Base-by-base conservation (phyloP, 2,888 invertebrate species). In the Drosophila monieri region DNA sequence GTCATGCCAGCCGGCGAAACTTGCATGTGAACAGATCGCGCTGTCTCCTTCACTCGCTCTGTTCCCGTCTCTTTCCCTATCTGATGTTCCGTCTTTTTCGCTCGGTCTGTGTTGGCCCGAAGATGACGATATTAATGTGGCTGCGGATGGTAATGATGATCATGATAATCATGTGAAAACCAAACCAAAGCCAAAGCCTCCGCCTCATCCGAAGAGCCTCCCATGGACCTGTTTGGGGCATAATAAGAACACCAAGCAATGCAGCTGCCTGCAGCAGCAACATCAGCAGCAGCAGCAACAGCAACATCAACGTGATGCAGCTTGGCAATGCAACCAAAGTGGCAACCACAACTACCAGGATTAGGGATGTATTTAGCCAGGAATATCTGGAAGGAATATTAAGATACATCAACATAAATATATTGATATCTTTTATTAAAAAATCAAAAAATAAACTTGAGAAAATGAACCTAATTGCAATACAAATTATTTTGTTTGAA, bases 111-210 rank as follows among this genome's bases (percentile, higher is more conserved):
- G 71, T 70, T 81, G 78, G 84, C 78, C 80, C 66, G 80, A 84
- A 84, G 85, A 84, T 84, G 84, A 85, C 81, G 85, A 84, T 81
- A 85, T 85, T 86, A 85, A 86, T 86, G 81, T 78, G 80, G 86
- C 86, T 83, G 80, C 80, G 70, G 74, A 76, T 66, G 78, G 74
- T 84, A 79, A 84, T 86, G 86, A 78, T 85, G 84, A 86, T 84
- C 80, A 83, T 85, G 81, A 84, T 84, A 79, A 86, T 84, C 76
- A 86, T 80, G 80, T 86, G 83, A 84, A 84, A 83, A 83, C 78
- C 80, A 83, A 80, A 80, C 80, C 80, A 79, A 77, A 69, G 47
- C 76, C 61, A 54, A 57, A 56, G 57, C 64, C 56, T 65, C 35
- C 37, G 59, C 52, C 58, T 39, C 39, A 62, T 41, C 62, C 27